Conservation (phyloP, 2,797 vertebrate genomes). For the Chloroceryle amazona region DNA sequence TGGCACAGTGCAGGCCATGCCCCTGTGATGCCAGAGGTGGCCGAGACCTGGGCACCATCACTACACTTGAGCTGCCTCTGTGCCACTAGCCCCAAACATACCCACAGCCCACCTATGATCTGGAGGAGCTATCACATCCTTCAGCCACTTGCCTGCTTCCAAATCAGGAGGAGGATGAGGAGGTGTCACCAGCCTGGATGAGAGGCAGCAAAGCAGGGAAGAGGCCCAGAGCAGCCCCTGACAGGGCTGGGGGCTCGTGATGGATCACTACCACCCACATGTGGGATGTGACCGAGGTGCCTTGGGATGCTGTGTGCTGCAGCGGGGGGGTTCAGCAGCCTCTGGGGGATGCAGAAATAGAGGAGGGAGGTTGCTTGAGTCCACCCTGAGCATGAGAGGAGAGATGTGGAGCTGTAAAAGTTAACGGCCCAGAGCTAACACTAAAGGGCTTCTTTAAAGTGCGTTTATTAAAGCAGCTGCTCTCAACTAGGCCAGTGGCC, state of each 20-base stretch:
- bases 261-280: not conserved
- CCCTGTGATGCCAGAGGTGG: not conserved
- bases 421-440: not conserved
- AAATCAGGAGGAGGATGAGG: not conserved
- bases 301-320: not conserved
- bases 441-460: not conserved
- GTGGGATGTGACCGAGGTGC: not conserved
- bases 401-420: not conserved
- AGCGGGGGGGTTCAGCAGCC: not conserved
- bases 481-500: not conserved
- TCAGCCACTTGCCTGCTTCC: not conserved
- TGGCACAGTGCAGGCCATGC: not conserved
- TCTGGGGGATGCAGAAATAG: not conserved
- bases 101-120: not conserved
- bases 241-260: not conserved
- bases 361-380: not conserved
- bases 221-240: not conserved
- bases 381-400: not conserved
- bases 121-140: fast-evolving
- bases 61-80: not conserved
- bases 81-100: not conserved
- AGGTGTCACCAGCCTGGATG: not conserved
- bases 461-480: not conserved
- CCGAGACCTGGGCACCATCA: not conserved
- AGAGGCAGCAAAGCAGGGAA: not conserved